A percentile compares a stretch with the other conserved stretches of the same genome.
phyloP scores from a whole-genome alignment of 2,113 vertebrate species.

The Perccottus glenii region DNA sequence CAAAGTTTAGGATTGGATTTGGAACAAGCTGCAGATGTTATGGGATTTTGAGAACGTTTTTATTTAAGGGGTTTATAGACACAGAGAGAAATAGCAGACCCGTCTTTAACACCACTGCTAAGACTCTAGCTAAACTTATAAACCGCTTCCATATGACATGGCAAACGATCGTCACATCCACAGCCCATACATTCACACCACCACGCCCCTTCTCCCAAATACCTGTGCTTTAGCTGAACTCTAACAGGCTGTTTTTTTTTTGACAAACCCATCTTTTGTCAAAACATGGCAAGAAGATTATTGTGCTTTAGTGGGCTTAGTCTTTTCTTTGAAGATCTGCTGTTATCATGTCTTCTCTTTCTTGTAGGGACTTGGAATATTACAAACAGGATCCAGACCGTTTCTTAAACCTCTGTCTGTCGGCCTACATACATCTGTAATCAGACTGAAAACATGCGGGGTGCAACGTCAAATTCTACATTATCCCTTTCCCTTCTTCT shows the following conservation, averaged over 20 bases:
- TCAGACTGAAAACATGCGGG: slow-evolving; percentile 35
- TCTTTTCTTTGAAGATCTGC: neutral
- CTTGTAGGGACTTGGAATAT: slow-evolving; percentile 53
- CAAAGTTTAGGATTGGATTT: slow-evolving; percentile 38
- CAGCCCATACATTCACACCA: slow-evolving; percentile 31
- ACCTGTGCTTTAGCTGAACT: slow-evolving; percentile 36
- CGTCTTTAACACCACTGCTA: slow-evolving; percentile 43
- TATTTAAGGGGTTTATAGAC: slow-evolving; percentile 42
- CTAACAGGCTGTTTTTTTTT: slow-evolving; percentile 5
- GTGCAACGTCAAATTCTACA: slow-evolving; percentile 41
- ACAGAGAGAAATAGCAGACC: slow-evolving; percentile 61
- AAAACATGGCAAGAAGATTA: slow-evolving; percentile 8
- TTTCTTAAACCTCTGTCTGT: slow-evolving; percentile 35
- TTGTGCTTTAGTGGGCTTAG: neutral
- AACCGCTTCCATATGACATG: slow-evolving; percentile 76
- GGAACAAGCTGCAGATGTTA: slow-evolving; percentile 72
- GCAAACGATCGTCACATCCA: slow-evolving; percentile 56
- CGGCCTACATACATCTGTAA: slow-evolving; percentile 65
- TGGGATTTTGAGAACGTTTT: slow-evolving; percentile 45
- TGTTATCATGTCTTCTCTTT: slow-evolving; percentile 16
- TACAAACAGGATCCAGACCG: slow-evolving; percentile 56
- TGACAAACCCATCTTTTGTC: slow-evolving; percentile 19
- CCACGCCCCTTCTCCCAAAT: slow-evolving; percentile 43
- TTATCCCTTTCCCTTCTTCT: slow-evolving; percentile 30
- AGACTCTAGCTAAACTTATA: slow-evolving; percentile 49